Evolutionary conservation across 2,888 invertebrate species (phyloP).

Genomic region (Masnerella sp.): DNA sequence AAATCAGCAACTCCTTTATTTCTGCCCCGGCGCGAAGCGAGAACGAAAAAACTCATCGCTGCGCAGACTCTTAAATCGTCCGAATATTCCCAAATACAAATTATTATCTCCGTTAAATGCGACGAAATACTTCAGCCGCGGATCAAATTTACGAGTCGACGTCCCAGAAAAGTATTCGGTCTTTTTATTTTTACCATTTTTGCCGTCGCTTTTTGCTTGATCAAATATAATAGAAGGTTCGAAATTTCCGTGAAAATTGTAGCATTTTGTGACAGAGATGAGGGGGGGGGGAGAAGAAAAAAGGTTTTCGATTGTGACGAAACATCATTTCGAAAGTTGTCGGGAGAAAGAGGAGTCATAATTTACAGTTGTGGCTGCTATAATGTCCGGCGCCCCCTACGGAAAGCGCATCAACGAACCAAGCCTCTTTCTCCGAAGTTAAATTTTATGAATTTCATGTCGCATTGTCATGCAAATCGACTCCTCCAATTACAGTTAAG

Average conservation of each 20-base stretch:
- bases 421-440: slow-evolving; percentile 35
- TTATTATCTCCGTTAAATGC: slow-evolving; percentile 27
- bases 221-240: too few relatives aligned
- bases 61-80: slow-evolving; percentile 39
- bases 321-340: slow-evolving; percentile 26
- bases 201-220: background rate
- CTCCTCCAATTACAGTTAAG: slow-evolving; percentile 25
- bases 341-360: slow-evolving; percentile 20
- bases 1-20: slow-evolving; percentile 27
- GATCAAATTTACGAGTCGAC: slow-evolving; percentile 36
- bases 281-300: too few relatives aligned
- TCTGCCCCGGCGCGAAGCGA: slow-evolving; percentile 6
- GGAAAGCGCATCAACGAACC: slow-evolving; percentile 41
- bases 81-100: slow-evolving; percentile 46
- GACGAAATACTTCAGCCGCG: slow-evolving; percentile 30
- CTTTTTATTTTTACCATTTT: background rate
- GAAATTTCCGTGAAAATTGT: slow-evolving; percentile 31
- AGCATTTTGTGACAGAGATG: too few relatives aligned
- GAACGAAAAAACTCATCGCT: slow-evolving; percentile 16
- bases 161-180: slow-evolving; percentile 2
- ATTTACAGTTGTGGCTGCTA: slow-evolving; percentile 30
- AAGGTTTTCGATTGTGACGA: background rate
- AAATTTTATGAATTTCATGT: slow-evolving; percentile 42
- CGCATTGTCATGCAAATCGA: slow-evolving; percentile 37
- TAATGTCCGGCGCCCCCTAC: slow-evolving; percentile 32